Base-by-base conservation (phyloP, 2,797 vertebrate genomes). In the Cuculus canorus region DNA sequence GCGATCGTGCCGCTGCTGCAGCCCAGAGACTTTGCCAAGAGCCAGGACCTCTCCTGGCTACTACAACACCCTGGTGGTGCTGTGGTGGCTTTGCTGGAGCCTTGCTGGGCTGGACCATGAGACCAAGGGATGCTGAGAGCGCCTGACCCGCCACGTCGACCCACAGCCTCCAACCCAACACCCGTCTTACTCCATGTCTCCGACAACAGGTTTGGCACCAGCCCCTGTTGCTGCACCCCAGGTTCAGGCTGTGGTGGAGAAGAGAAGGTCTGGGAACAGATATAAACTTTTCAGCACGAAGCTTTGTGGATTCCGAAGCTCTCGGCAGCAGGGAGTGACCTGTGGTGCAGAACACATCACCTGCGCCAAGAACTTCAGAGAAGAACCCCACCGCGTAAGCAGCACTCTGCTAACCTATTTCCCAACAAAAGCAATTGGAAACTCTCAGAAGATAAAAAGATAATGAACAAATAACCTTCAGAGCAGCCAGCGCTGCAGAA, bases 391-490 rank as follows among this genome's bases (percentile, higher is more conserved):
- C 48, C 1, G 75, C 2, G 4, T 5, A 9, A 45, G 65, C 90
- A 4, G 82, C 5, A 33, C 8, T 32, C 94, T 45, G 86, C 86
- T 70, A 91, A 73, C 92, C 78, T 25, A 72, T 11, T 89, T 92
- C 90, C 78, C 50, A 1, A 84, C 28, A 65, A 69, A 39, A 39
- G 88, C 86, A 52, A 70, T 6, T 59, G 94, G 83, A 15, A 93
- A 68, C 78, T 80, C 89, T 75, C 52, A 1, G 81, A 45, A 93
- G 93, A 88, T 57, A 45, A 88, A 85, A 68, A 70, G 90, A 68
- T 87, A 87, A 92, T 53, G 86, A 96, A 89, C 83, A 82, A 93
- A 80, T 82, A 92, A 95, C 90, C 95, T 94, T 85, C 90, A 28
- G 66, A 9, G 69, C 3, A 68, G 88, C 92, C 52, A 35, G 85